A percentile compares a stretch with the other conserved stretches of the same genome.
These are phyloP conservation scores for Pelusios castaneus DNA, from an alignment of 2,113 vertebrate species.

Conservation along the genomic window DNA sequence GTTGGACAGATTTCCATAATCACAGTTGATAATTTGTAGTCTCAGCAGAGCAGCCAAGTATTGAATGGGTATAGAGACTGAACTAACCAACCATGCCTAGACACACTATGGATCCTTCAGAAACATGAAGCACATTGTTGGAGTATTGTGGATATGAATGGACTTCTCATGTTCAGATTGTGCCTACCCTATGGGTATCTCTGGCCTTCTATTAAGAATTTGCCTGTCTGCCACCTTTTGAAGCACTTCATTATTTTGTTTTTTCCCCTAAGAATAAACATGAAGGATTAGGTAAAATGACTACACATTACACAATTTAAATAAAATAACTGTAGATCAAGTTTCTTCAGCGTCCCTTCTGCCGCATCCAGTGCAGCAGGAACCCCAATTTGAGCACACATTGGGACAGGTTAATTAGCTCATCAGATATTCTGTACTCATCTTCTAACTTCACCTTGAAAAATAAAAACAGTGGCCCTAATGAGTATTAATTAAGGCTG, in stretches of 20 bases:
- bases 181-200: background rate
- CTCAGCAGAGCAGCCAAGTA: background rate
- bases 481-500: constrained; percentile 66
- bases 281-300: constrained; percentile 61
- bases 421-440: constrained; percentile 60
- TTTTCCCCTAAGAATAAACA: constrained; percentile 31
- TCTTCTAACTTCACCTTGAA: constrained; percentile 66
- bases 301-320: constrained; percentile 59
- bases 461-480: constrained; percentile 60
- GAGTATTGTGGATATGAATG: background rate
- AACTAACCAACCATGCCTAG: background rate
- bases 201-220: background rate
- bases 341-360: constrained; percentile 70
- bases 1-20: background rate
- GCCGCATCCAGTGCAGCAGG: constrained; percentile 59
- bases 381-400: constrained; percentile 56
- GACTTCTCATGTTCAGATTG: background rate
- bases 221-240: constrained; percentile 2
- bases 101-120: background rate
- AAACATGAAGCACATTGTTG: background rate
- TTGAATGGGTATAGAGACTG: background rate
- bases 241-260: constrained; percentile 20
- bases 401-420: constrained; percentile 53
- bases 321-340: constrained; percentile 47
- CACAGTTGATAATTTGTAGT: background rate